A percentile compares a stretch with the other conserved stretches of the same genome.
phyloP scores from a whole-genome alignment of 2,797 vertebrate species.

The Lagodon rhomboides region DNA sequence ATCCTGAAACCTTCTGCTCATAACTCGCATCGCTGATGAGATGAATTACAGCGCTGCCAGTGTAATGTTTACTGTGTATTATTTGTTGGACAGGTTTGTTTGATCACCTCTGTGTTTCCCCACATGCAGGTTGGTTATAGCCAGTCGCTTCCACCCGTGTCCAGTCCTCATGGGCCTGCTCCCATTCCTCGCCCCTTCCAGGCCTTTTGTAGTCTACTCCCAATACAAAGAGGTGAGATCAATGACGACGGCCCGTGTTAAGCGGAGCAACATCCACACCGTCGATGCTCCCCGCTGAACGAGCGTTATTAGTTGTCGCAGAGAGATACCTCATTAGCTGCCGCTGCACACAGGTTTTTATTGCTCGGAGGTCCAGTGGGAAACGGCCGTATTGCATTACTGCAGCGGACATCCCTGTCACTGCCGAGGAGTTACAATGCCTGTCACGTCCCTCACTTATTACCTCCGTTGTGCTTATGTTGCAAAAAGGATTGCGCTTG shows the following conservation, averaged over 20 bases:
- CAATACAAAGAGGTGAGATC: constrained; percentile 96
- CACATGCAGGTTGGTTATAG: constrained; percentile 91
- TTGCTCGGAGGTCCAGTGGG: constrained; percentile 26
- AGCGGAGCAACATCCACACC: neutral
- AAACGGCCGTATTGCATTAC: constrained; percentile 18
- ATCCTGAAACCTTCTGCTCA: neutral
- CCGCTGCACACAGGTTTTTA: constrained; percentile 31
- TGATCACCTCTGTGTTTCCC: constrained; percentile 57
- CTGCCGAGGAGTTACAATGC: constrained; percentile 19
- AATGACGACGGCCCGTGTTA: neutral
- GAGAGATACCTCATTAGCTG: constrained; percentile 30
- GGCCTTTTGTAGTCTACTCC: constrained; percentile 96
- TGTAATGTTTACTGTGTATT: constrained; percentile 26
- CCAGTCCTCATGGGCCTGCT: constrained; percentile 90
- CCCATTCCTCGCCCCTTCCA: constrained; percentile 94
- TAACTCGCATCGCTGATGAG: constrained; percentile 18
- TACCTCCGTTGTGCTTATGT: constrained; percentile 41
- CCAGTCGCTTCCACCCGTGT: constrained; percentile 94
- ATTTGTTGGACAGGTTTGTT: constrained; percentile 51
- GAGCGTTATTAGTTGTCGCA: constrained; percentile 22
- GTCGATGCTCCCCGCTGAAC: neutral
- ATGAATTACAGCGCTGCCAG: constrained; percentile 29
- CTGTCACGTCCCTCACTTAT: constrained; percentile 22
- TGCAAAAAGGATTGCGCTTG: constrained; percentile 16
- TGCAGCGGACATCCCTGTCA: constrained; percentile 19